A percentile compares a stretch with the other conserved stretches of the same genome.
phyloP scores from a whole-genome alignment of 2,888 invertebrate genomes.

The Crossocerus cetratus region DNA sequence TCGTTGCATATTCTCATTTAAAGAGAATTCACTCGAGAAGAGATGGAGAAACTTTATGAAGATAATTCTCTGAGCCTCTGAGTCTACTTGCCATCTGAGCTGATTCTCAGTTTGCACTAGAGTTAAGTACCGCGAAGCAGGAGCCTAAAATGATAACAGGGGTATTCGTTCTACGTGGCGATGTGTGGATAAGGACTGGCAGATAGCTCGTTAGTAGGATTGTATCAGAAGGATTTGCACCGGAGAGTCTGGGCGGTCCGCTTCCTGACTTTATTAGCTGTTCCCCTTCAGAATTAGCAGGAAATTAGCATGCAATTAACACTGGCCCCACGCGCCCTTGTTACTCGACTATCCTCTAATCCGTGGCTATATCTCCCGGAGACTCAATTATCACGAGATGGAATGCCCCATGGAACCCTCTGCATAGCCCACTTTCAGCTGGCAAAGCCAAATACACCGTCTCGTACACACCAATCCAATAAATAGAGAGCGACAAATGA shows the following conservation, averaged over 20 bases:
- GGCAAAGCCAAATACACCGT: no score
- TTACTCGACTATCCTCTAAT: slow-evolving; percentile 62
- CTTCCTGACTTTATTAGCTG: slow-evolving; percentile 64
- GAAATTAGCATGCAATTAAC: slow-evolving; percentile 66
- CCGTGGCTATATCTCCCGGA: slow-evolving; percentile 59
- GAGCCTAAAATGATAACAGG: background rate
- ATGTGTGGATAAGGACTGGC: slow-evolving; percentile 8
- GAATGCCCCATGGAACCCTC: slow-evolving; percentile 23
- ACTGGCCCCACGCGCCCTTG: slow-evolving; percentile 51
- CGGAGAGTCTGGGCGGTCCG: slow-evolving; percentile 44
- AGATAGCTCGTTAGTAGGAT: slow-evolving; percentile 36
- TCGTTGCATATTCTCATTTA: no score
- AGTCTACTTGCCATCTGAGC: background rate
- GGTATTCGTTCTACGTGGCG: background rate
- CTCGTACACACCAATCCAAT: no score
- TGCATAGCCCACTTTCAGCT: background rate
- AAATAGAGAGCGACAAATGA: no score
- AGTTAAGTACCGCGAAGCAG: background rate
- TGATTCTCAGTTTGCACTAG: background rate
- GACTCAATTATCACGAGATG: slow-evolving; percentile 54
- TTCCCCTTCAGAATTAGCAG: slow-evolving; percentile 65
- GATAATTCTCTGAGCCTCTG: no score
- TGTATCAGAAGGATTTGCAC: slow-evolving; percentile 31
- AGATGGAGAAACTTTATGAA: no score
- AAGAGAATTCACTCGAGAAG: no score